phyloP scores from a whole-genome alignment of 2,797 vertebrate species.

The Silurus lanzhouensis region DNA sequence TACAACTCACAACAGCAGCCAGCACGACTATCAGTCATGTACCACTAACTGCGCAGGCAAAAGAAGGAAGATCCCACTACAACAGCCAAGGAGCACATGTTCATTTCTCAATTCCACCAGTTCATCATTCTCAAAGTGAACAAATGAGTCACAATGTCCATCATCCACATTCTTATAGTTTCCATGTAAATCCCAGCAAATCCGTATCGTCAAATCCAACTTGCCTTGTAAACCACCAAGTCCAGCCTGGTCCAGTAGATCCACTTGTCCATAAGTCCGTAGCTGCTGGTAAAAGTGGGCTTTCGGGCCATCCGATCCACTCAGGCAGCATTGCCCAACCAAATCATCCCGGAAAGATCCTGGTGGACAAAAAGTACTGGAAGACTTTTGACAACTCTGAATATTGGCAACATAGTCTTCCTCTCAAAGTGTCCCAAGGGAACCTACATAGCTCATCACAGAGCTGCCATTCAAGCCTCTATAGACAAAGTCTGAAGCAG shows the following conservation, averaged over 20 bases:
- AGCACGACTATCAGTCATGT: slow-evolving; percentile 50
- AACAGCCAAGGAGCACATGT: slow-evolving; percentile 60
- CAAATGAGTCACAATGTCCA: slow-evolving; percentile 60
- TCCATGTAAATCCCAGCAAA: slow-evolving; percentile 71
- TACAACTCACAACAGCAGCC: slow-evolving; percentile 58
- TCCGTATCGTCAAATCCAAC: slow-evolving; percentile 53
- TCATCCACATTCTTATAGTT: slow-evolving; percentile 65
- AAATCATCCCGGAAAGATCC: slow-evolving; percentile 68
- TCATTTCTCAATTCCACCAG: slow-evolving; percentile 66
- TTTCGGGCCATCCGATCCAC: slow-evolving; percentile 67
- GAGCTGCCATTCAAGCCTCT: slow-evolving; percentile 89
- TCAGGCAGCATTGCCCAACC: slow-evolving; percentile 70
- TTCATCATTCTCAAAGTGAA: slow-evolving; percentile 62
- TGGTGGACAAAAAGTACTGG: slow-evolving; percentile 84
- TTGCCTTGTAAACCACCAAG: slow-evolving; percentile 59
- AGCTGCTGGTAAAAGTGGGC: slow-evolving; percentile 66
- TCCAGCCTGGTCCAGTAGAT: slow-evolving; percentile 45
- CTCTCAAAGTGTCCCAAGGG: slow-evolving; percentile 77
- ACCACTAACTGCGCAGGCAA: slow-evolving; percentile 67
- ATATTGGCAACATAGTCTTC: slow-evolving; percentile 98
- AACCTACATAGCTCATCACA: slow-evolving; percentile 79
- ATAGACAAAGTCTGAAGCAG: slow-evolving; percentile 66
- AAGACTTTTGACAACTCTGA: slow-evolving; percentile 98
- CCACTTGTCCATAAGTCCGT: slow-evolving; percentile 61
- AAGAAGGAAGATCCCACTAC: slow-evolving; percentile 65